Evolutionary conservation across 2,888 invertebrate genomes (phyloP), one percentile per base, ranked within the genome.

Genomic region (Chloroclystis v-ata): DNA sequence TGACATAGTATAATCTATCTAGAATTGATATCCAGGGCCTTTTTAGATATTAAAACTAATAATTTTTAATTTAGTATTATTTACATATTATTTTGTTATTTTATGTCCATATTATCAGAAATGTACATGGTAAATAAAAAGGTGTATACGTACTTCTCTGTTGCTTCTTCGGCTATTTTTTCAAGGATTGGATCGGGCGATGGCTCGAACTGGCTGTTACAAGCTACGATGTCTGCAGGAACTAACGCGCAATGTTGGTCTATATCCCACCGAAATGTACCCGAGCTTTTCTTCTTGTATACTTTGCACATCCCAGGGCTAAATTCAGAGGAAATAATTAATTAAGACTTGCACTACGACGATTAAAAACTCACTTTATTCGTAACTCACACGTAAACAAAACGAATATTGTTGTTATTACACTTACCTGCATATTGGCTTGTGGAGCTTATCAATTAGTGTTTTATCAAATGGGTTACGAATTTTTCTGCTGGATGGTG

Each of bases 401-500:
- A 40, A 33, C 33, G 16, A 26, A 8, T 6, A n/a, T 14, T 28
- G 2, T 6, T 5, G 2, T 6, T 5, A 5, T 4, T 12, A 6
- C 10, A 28, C 43, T 75, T 71, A 91, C 92, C 93, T 94, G 77
- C 92, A 93, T 65, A 94, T 87, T 55, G 92, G 91, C 47, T 91
- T 87, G 72, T 93, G 92, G 45, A 93, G 75, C 63, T 89, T 89
- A 57, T 91, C 91, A 39, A 91, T 90, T 54, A 93, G 75, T 38
- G 89, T 91, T 60, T 85, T 86, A 61, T 93, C 93, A 68, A 93
- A 93, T 2, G 93, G 93, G 83, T 93, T 93, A 52, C 89, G 84
- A 40, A 92, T 89, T 78, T 80, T 87, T 63, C 66, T 77, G 59
- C 72, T 78, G 28, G 72, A 73, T 38, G 81, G 73, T 28, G 83